These are phyloP conservation scores for Drosophila tsacasi DNA, from an alignment of 1,140 invertebrate genomes.

Conservation along the genomic window DNA sequence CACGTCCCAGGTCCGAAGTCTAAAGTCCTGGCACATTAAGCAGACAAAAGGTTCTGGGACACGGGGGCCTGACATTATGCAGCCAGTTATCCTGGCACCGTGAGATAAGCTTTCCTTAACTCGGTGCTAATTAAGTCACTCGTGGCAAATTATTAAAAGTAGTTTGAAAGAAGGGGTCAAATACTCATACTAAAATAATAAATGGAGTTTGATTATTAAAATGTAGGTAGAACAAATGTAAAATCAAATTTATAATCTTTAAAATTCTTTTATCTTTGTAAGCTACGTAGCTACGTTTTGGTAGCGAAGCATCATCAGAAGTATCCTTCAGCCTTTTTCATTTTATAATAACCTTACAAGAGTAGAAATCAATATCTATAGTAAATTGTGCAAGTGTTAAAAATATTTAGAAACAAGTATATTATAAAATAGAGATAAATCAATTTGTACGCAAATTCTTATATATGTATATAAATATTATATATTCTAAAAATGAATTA, in stretches of 20 bases:
- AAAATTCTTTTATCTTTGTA: neutral
- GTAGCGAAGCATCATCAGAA: neutral
- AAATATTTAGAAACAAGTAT: neutral
- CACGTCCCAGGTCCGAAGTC: neutral
- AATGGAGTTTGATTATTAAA: neutral
- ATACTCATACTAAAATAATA: too few species aligned
- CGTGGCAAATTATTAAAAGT: neutral
- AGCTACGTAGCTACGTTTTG: neutral
- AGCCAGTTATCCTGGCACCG: slow-evolving; percentile 41
- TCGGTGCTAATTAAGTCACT: slow-evolving; percentile 8
- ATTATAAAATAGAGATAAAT: neutral
- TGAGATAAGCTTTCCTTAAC: slow-evolving; percentile 2
- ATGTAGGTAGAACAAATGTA: neutral
- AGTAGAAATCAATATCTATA: too few species aligned
- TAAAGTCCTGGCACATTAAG: slow-evolving; percentile 66
- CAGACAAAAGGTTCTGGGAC: slow-evolving; percentile 61
- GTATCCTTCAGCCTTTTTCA: neutral
- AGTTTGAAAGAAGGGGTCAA: neutral
- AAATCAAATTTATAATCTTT: neutral
- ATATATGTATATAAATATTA: too few species aligned
- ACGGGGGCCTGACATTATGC: slow-evolving; percentile 59
- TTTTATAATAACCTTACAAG: neutral
- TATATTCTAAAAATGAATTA: neutral
- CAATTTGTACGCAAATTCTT: neutral
- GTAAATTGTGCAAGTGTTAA: too few species aligned